Conservation (phyloP, 2,113 vertebrate genomes). For the Cisticola juncidis region DNA sequence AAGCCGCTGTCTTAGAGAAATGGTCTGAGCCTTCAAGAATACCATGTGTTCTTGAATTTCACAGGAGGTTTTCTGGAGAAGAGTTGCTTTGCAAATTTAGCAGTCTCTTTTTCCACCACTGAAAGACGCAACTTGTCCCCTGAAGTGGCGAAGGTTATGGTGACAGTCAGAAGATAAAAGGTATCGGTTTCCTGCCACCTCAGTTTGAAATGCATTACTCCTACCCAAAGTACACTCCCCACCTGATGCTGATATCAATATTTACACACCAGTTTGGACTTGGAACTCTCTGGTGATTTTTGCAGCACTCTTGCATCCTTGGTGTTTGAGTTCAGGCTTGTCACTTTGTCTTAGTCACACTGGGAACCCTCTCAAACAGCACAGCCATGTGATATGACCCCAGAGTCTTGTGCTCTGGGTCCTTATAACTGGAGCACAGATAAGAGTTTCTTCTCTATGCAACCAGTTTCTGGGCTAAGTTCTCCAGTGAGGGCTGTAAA, state of each 20-base stretch:
- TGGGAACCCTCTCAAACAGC: not conserved
- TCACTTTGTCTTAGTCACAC: not conserved
- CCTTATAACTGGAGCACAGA: not conserved
- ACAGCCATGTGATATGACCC: not conserved
- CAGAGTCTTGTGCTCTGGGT: not conserved
- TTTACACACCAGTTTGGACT: not conserved
- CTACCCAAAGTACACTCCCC: not conserved
- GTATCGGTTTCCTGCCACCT: not conserved
- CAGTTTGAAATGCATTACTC: not conserved
- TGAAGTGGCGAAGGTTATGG: not conserved
- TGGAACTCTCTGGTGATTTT: not conserved
- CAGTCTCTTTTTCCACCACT: not conserved
- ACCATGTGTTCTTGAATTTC: not conserved
- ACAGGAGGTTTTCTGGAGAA: not conserved
- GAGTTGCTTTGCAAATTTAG: not conserved
- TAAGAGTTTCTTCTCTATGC: not conserved
- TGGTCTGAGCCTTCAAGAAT: not conserved
- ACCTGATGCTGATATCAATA: not conserved
- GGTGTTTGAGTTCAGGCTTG: not conserved
- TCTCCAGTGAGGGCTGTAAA: not conserved
- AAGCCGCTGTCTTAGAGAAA: not conserved
- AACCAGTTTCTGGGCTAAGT: not conserved
- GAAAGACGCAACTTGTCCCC: not conserved
- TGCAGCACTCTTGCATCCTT: not conserved
- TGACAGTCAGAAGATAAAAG: not conserved